Base-by-base conservation (phyloP, 2,888 invertebrate species). In the Zaprionus lineosus region DNA sequence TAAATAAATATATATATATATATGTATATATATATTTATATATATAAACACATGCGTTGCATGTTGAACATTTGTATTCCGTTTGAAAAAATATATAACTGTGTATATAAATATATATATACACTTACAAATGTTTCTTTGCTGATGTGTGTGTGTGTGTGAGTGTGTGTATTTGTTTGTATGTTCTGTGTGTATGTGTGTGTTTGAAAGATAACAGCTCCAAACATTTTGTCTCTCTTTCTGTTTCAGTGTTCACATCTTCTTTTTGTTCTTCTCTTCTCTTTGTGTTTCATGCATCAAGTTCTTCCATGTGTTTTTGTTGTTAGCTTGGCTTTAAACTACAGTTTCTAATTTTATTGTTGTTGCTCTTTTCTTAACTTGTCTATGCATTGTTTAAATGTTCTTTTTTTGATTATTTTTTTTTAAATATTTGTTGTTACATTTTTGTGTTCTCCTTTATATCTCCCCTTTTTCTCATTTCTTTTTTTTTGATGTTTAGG, bases 301-400 rank as follows among this genome's bases (percentile, higher is more conserved):
- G n/a, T n/a, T n/a, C n/a, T n/a, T n/a, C n/a, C n/a, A n/a, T n/a
- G n/a, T n/a, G n/a, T n/a, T n/a, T n/a, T n/a, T 63, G 63, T 64
- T 68, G 67, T 81, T 74, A 84, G 84, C 82, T 84, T 82, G 74
- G 79, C 79, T 79, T 66, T 77, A 74, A 48, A 61, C 74, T 79
- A 79, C 66, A 69, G 47, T 50, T 67, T 50, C 74, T 74, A 74
- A 36, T 53, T 44, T 83, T 78, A 79, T 75, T 67, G 59, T 67
- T 71, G 62, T 64, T 43, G 37, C 57, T 75, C 65, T 63, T 58
- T 40, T 68, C 66, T 47, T 59, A 56, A 57, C 46, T 64, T 64
- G 21, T 21, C 57, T 63, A 41, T 40, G 8, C 18, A 37, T 61
- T 21, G 57, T 58, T 16, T 18, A 53, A 59, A 46, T 36, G 8